phyloP scores from a whole-genome alignment of 2,797 vertebrate genomes.

The Vipera latastei region DNA sequence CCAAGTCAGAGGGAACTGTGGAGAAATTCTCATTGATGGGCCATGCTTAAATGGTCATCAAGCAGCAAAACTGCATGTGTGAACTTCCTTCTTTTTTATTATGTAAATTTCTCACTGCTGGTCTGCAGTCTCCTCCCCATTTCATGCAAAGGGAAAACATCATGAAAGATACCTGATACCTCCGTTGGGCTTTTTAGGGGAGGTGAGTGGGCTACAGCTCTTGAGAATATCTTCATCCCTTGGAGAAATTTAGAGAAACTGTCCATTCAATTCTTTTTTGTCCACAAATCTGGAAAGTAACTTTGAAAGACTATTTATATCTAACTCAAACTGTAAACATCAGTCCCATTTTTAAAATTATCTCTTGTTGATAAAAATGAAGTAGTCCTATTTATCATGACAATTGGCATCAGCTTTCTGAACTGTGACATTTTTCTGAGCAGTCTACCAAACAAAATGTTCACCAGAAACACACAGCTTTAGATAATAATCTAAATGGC shows the following conservation, averaged over 20 bases:
- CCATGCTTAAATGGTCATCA: background rate
- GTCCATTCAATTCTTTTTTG: background rate
- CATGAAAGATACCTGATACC: background rate
- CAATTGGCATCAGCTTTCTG: background rate
- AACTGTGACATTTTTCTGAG: background rate
- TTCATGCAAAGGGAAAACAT: background rate
- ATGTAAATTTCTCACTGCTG: background rate
- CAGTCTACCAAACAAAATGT: slow-evolving; percentile 1
- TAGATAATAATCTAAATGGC: slow-evolving; percentile 16
- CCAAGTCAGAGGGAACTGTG: background rate
- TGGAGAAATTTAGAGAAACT: background rate
- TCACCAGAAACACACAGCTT: background rate
- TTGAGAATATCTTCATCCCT: background rate
- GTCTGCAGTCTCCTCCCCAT: background rate
- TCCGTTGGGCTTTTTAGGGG: background rate
- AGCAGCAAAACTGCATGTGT: background rate
- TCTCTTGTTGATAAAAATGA: background rate
- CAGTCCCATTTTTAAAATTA: background rate
- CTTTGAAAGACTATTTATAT: background rate
- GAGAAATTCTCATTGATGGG: background rate
- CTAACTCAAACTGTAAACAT: background rate
- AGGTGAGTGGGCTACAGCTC: background rate
- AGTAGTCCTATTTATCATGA: slow-evolving; percentile 1
- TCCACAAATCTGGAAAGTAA: background rate
- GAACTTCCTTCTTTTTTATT: background rate